Percentiles rank a stretch among this genome's conserved stretches.
Conservation (phyloP, 1,140 invertebrate genomes). For the Lasioglossum baleicum region DNA sequence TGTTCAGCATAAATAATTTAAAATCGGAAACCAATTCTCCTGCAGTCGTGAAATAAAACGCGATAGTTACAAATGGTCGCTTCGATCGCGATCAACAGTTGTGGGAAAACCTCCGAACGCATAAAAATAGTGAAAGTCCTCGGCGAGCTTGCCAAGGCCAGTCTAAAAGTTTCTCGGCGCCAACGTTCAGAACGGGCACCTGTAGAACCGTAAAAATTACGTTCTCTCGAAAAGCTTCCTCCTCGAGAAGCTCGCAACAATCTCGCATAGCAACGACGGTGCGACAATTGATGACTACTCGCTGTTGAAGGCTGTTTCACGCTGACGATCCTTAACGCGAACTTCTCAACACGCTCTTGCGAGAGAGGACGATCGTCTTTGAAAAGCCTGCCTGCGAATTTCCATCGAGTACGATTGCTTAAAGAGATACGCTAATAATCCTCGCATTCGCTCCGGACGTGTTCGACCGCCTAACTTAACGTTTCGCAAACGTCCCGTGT, state of each 20-base stretch:
- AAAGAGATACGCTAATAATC: slow-evolving; percentile 28
- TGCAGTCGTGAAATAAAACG: not conserved
- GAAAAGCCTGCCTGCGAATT: not conserved
- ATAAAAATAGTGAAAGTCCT: not conserved
- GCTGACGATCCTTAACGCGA: no score
- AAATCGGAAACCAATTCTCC: not conserved
- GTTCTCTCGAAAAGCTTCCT: not conserved
- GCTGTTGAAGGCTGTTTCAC: no score
- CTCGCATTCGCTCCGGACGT: not conserved
- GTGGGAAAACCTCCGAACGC: not conserved
- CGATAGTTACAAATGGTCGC: not conserved
- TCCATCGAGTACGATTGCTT: no score
- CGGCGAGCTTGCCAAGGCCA: no score
- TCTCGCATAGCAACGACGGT: not conserved
- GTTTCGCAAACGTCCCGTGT: not conserved
- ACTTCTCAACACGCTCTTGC: no score
- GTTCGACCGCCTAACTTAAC: not conserved
- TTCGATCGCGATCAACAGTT: not conserved
- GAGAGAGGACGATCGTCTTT: no score
- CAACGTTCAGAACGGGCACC: slow-evolving; percentile 26
- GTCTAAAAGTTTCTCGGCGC: not conserved
- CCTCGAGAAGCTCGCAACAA: not conserved
- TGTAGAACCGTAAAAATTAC: not conserved
- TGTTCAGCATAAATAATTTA: no score
- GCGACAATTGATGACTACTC: no score